phyloP scores from a whole-genome alignment of 1,140 invertebrate genomes.

The Yoshiicerus persimilis region DNA sequence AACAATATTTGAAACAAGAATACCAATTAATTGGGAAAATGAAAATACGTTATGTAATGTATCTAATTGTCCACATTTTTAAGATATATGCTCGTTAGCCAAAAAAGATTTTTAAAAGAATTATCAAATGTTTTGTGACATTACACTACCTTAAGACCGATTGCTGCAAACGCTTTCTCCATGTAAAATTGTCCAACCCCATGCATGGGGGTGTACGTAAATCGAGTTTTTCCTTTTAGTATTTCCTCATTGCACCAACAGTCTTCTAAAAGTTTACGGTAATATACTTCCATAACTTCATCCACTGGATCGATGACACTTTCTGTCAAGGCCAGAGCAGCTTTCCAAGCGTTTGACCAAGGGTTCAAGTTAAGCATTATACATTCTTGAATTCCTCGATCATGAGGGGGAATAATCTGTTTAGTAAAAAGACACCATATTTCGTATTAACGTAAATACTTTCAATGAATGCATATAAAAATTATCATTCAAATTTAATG shows the following conservation, averaged over 20 bases:
- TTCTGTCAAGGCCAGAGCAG: neutral
- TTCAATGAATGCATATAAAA: neutral
- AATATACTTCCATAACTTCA: conserved; percentile 34
- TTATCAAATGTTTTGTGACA: neutral
- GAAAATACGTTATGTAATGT: too few relatives aligned
- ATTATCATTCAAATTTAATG: neutral
- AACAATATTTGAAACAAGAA: too few relatives aligned
- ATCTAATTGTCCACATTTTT: too few relatives aligned
- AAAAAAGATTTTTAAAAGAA: too few relatives aligned
- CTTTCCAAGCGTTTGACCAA: conserved; percentile 67
- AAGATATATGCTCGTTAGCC: too few relatives aligned
- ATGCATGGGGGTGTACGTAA: conserved; percentile 96
- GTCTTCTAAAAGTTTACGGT: conserved; percentile 49
- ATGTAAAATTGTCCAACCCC: conserved; percentile 89
- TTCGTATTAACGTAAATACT: neutral
- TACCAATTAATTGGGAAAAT: too few relatives aligned
- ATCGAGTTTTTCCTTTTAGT: conserved; percentile 49
- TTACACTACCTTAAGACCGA: conserved; percentile 71
- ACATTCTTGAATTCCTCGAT: conserved; percentile 78
- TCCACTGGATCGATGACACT: conserved; percentile 38
- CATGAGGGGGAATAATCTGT: conserved; percentile 92
- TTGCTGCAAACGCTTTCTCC: conserved; percentile 69
- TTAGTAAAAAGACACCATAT: conserved; percentile 31
- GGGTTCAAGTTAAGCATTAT: conserved; percentile 80
- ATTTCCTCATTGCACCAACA: neutral